These are phyloP conservation scores for Brachylomia viminalis DNA, from an alignment of 2,888 invertebrate species.

Conservation along the genomic window DNA sequence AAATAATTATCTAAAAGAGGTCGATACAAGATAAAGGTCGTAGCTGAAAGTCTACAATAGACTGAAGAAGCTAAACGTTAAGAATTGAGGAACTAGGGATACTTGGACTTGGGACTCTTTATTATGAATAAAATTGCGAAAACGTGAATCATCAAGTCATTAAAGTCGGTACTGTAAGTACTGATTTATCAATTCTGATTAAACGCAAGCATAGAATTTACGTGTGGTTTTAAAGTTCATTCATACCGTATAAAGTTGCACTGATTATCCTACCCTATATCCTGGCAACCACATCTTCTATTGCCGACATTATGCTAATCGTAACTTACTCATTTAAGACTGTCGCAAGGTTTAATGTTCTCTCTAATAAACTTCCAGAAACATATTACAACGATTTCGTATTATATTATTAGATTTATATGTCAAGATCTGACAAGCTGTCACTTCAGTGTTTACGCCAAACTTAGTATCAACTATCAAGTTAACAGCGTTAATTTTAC, in stretches of 20 bases:
- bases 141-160: slow-evolving; percentile 37
- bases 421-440: slow-evolving; percentile 28
- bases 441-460: slow-evolving; percentile 41
- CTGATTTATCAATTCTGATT: slow-evolving; percentile 29
- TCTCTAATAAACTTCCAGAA: neutral
- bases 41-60: slow-evolving; percentile 26
- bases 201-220: neutral
- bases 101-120: too few species aligned
- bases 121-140: neutral
- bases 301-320: neutral
- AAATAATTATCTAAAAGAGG: slow-evolving; percentile 26
- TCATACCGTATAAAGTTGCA: neutral
- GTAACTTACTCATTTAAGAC: neutral
- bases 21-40: slow-evolving; percentile 22
- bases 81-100: neutral
- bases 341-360: neutral
- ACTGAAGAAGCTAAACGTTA: neutral
- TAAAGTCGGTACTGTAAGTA: neutral
- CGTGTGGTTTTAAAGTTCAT: neutral
- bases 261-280: slow-evolving; percentile 8
- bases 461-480: slow-evolving; percentile 44
- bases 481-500: slow-evolving; percentile 38
- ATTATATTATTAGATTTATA: neutral
- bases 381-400: neutral
- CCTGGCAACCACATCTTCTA: neutral